phyloP scores from a whole-genome alignment of 2,888 invertebrate genomes.

The Catocala sponsa region DNA sequence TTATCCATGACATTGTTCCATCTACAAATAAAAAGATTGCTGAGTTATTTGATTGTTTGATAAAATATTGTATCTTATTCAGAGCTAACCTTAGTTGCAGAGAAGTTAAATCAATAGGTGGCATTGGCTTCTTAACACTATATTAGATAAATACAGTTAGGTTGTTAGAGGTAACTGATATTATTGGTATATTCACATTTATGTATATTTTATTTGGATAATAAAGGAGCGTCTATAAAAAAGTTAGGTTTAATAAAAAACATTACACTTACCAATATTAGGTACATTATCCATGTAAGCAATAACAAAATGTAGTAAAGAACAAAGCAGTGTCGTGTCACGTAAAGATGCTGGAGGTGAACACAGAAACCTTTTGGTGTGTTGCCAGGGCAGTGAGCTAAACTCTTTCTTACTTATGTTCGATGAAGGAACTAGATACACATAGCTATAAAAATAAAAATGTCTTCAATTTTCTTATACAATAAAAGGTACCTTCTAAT shows the following conservation, averaged over 20 bases:
- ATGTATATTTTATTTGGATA: no score
- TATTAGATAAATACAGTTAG: no score
- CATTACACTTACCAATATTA: slow-evolving; percentile 59
- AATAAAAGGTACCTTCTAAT: not conserved
- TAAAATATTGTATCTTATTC: no score
- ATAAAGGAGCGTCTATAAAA: no score
- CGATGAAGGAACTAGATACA: slow-evolving; percentile 70
- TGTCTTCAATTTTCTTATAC: not conserved
- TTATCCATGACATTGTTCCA: slow-evolving; percentile 72
- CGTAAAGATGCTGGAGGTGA: slow-evolving; percentile 90
- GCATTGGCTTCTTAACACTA: no score
- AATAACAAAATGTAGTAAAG: slow-evolving; percentile 74
- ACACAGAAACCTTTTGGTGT: slow-evolving; percentile 88
- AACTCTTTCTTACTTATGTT: slow-evolving; percentile 66
- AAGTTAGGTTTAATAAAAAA: not conserved
- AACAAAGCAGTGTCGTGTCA: slow-evolving; percentile 88
- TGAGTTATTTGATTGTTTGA: no score
- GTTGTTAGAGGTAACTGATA: no score
- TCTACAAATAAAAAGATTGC: slow-evolving; percentile 43
- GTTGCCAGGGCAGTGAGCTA: slow-evolving; percentile 88
- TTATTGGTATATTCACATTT: no score
- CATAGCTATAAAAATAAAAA: slow-evolving; percentile 70
- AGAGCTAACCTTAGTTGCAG: no score
- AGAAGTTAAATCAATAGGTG: no score
- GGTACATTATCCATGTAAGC: slow-evolving; percentile 75